These are phyloP conservation scores for Cyrtodaria siliqua DNA, from an alignment of 2,888 invertebrate genomes.

Conservation along the genomic window DNA sequence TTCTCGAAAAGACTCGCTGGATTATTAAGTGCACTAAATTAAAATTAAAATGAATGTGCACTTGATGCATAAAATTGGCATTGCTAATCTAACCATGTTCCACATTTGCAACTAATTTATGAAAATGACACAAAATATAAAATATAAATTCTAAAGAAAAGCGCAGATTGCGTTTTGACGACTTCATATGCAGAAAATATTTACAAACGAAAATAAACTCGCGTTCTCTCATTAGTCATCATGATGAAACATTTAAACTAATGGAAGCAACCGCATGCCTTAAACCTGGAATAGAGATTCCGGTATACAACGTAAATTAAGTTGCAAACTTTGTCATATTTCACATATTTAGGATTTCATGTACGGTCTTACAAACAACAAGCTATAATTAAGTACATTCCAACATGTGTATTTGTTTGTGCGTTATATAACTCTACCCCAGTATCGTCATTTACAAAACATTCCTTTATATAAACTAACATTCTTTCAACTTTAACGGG, in stretches of 20 bases:
- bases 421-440: constrained; percentile 42
- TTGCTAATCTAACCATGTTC: too few relatives aligned
- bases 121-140: too few relatives aligned
- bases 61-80: too few relatives aligned
- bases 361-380: constrained; percentile 32
- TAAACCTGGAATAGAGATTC: constrained; percentile 57
- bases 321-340: constrained; percentile 58
- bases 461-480: constrained; percentile 41
- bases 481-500: constrained; percentile 46
- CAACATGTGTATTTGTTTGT: constrained; percentile 58
- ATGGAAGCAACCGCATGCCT: constrained; percentile 45
- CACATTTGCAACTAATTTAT: too few relatives aligned
- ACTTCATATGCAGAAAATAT: too few relatives aligned
- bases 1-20: too few relatives aligned
- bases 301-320: constrained; percentile 44
- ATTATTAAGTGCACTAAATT: too few relatives aligned
- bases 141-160: too few relatives aligned
- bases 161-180: too few relatives aligned
- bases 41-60: too few relatives aligned
- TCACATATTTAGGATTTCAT: constrained; percentile 47
- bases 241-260: constrained; percentile 39
- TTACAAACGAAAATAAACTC: constrained; percentile 1
- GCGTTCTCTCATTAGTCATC: constrained; percentile 22
- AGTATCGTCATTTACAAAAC: constrained; percentile 24
- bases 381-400: constrained; percentile 55